Conservation (phyloP, 2,113 vertebrate species). For the Cervus canadensis region DNA sequence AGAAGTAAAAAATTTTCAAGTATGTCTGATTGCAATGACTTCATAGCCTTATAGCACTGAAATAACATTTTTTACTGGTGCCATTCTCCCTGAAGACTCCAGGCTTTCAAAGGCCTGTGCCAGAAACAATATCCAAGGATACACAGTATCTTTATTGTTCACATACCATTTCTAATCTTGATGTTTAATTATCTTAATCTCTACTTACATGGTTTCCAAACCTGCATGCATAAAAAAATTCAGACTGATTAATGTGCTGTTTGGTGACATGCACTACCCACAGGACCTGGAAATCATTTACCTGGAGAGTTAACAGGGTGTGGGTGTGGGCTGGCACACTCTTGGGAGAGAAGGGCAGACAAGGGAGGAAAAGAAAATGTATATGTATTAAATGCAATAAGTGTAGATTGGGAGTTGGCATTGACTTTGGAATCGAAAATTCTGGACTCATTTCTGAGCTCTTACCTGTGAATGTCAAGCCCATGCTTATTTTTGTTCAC, state of each 20-base stretch:
- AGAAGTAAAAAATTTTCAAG: slow-evolving; percentile 5
- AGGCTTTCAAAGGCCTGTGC: neutral
- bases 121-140: slow-evolving; percentile 23
- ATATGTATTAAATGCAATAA: neutral
- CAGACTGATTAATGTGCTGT: neutral
- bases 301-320: neutral
- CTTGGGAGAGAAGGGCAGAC: neutral
- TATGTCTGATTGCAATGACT: neutral
- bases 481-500: slow-evolving; percentile 27
- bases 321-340: neutral
- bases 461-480: slow-evolving; percentile 22
- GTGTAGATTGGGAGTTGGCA: neutral
- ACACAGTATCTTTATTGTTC: slow-evolving; percentile 1
- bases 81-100: neutral
- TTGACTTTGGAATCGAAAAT: neutral
- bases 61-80: slow-evolving; percentile 1
- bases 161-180: neutral
- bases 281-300: slow-evolving; percentile 11
- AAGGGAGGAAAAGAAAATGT: neutral
- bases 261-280: slow-evolving; percentile 19
- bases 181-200: slow-evolving; percentile 40
- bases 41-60: neutral
- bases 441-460: slow-evolving; percentile 20
- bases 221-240: neutral
- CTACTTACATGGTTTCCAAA: slow-evolving; percentile 41